Base-by-base conservation (phyloP, 2,888 invertebrate species). In the Onthophagus sagittarius region DNA sequence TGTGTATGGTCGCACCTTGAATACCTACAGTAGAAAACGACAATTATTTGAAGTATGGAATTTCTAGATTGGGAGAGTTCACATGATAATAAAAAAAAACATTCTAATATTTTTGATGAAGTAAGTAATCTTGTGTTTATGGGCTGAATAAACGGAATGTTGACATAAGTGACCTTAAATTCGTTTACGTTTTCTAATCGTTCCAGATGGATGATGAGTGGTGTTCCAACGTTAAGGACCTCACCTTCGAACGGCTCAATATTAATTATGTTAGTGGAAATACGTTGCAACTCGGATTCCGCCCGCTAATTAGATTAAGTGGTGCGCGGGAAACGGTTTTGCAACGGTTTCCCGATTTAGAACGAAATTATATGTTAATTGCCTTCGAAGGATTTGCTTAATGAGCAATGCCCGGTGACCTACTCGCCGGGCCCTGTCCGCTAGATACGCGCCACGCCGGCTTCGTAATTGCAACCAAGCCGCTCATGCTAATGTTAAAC, bases 351-450 rank as follows among this genome's bases (percentile, higher is more conserved):
- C 67, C 67, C 67, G 67, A 67, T 67, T 67, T 67, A 67, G 67
- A 67, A 67, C 67, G 67, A 67, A 67, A 67, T 67, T 67, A 67
- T 67, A 67, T 67, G 67, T 67, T 67, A 67, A 67, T 67, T 67
- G 67, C 67, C 31, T 67, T 23, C 23, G 67, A 31, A 32, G 31
- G 67, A 67, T 67, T 67, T 67, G 32, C 23, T 67, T 67, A 67
- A 67, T 67, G 67, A 67, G 67, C 15, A 67, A 67, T 67, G 32
- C 67, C 67, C 67, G 67, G 67, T 67, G 67, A 67, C 67, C 67
- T 67, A 67, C 67, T 67, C 67, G 67, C 39, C 39, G 39, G 39
- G 39, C 39, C 39, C 39, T 53, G 39, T 53, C 39, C 39, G 39
- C 39, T 53, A 53, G 39, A 53, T 9, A 53, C 39, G 39, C 39